A percentile compares a stretch with the other conserved stretches of the same genome.
Evolutionary conservation across 2,113 vertebrate species (phyloP).

Genomic region (Pavo muticus): DNA sequence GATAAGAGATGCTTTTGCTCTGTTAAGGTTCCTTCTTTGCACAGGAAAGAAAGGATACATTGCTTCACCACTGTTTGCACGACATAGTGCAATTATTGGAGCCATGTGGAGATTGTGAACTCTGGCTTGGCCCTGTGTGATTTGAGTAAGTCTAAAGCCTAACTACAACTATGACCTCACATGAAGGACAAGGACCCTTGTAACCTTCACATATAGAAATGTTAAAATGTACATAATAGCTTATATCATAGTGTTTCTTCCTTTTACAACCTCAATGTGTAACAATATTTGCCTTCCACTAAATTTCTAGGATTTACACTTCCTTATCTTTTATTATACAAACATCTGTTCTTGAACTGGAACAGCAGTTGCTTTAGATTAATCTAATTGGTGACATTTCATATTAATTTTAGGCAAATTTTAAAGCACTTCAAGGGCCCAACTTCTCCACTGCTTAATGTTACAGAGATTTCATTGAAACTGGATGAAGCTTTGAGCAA

Average conservation of each 20-base stretch:
- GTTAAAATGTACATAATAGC: fast-evolving
- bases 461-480: too few species aligned
- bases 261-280: background rate
- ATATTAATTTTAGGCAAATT: too few species aligned
- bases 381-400: too few species aligned
- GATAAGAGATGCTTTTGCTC: background rate
- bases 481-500: too few species aligned
- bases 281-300: background rate
- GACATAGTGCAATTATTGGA: fast-evolving
- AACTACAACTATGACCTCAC: background rate
- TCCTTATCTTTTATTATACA: too few species aligned
- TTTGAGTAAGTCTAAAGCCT: background rate
- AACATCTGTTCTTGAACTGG: too few species aligned
- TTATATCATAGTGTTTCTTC: background rate
- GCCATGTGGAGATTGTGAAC: fast-evolving
- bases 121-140: background rate
- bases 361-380: too few species aligned
- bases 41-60: background rate
- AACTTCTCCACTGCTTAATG: too few species aligned
- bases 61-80: background rate
- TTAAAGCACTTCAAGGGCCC: too few species aligned
- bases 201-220: background rate
- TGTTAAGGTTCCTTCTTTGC: background rate
- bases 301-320: too few species aligned
- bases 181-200: background rate